Base-by-base conservation (phyloP, 2,113 vertebrate genomes). In the Melanerpes aurifrons region DNA sequence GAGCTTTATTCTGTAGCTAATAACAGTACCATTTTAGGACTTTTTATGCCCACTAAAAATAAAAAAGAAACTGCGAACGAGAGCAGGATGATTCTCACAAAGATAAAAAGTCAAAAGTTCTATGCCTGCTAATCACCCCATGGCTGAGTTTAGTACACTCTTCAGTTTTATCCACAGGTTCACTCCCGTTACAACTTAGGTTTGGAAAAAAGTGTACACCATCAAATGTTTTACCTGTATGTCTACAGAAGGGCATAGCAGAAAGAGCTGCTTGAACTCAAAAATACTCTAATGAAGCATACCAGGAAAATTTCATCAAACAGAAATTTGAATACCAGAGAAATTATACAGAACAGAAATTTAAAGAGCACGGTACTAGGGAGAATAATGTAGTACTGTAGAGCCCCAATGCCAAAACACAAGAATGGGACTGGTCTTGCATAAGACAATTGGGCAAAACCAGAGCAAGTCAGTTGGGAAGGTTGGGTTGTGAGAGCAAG, bases 111-210 rank as follows among this genome's bases (percentile, higher is more conserved):
- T 11, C 40, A 9, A 7, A 82, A 79, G 1, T 9, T 16, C 29
- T 48, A 4, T 20, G 37, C 26, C n/a, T 0, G 0, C 11, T 35
- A 86, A 32, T 22, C 56, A 70, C 6, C 3, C 35, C 12, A 15
- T 5, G 17, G 63, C 31, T 59, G 63, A 84, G 9, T 54, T 56
- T 25, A 40, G 31, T 28, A 12, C 21, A 50, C 45, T 6, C 32
- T 31, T 25, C 26, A 72, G 28, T 28, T 84, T 64, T 43, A 15
- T 31, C 37, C 50, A 26, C 18, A 10, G 0, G 2, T n/a, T 78
- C 50, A 47, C n/a, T 56, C 22, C 29, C 18, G 9, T 17, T 59
- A 67, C 19, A 56, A 57, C 61, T 26, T 3, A 17, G 4, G 12
- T 17, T 21, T 47, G 25, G 47, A 28, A 28, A 45, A n/a, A 26